A percentile compares a stretch with the other conserved stretches of the same genome.
Evolutionary conservation across 2,888 invertebrate genomes (phyloP).

Genomic region (Phortica magna): DNA sequence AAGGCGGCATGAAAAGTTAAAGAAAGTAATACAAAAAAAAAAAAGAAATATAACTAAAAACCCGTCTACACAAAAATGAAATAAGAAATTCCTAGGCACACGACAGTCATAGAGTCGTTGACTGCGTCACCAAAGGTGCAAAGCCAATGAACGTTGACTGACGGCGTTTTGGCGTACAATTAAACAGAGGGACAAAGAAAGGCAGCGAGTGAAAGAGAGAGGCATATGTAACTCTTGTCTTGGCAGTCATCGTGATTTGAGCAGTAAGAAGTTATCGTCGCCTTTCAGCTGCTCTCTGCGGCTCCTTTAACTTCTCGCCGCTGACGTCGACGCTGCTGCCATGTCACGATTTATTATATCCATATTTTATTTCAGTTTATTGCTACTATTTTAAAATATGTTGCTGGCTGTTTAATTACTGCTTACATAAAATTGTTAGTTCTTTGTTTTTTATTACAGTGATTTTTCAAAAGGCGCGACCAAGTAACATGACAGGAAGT

Average conservation of each 20-base stretch:
- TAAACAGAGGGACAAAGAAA: neutral
- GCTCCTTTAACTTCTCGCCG: neutral
- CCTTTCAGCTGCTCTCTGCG: constrained; percentile 28
- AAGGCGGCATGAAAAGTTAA: constrained; percentile 55
- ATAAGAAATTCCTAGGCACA: constrained; percentile 39
- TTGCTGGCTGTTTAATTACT: constrained; percentile 19
- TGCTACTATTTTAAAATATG: constrained; percentile 2
- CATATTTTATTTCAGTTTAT: constrained; percentile 21
- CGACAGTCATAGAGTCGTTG: constrained; percentile 36
- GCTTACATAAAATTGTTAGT: neutral
- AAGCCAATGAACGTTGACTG: constrained; percentile 39
- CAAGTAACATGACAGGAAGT: neutral
- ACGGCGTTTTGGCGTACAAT: constrained; percentile 41
- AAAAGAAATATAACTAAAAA: constrained; percentile 32
- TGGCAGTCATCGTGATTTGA: neutral
- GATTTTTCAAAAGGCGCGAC: neutral
- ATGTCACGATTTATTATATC: constrained; percentile 24
- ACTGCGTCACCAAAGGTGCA: constrained; percentile 57
- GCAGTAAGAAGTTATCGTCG: constrained; percentile 22
- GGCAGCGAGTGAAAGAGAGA: too few species aligned
- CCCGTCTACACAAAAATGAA: constrained; percentile 35
- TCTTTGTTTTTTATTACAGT: neutral
- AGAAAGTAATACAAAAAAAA: constrained; percentile 32
- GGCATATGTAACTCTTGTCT: neutral
- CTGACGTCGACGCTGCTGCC: neutral